Evolutionary conservation across 1,140 invertebrate genomes (phyloP).

Genomic region (Arion vulgaris): DNA sequence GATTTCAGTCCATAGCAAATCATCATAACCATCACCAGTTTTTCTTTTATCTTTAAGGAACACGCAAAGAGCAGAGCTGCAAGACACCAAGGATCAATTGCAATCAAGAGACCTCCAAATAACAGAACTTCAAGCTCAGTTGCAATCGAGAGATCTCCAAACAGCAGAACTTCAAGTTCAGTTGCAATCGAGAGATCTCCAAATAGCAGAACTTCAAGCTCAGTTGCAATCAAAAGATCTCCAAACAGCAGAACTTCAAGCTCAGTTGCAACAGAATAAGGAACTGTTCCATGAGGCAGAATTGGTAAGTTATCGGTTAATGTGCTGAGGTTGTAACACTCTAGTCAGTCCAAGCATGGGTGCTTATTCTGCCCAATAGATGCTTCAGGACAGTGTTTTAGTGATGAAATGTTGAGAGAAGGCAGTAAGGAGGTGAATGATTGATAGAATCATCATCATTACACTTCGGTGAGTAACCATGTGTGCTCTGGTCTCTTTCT

Average conservation of each 20-base stretch:
- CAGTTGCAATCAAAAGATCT: constrained; percentile 49
- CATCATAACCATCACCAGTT: too few relatives aligned
- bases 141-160: constrained; percentile 46
- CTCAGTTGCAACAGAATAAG: constrained; percentile 47
- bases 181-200: constrained; percentile 46
- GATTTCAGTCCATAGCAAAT: too few relatives aligned
- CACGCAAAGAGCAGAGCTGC: constrained; percentile 41
- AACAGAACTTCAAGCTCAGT: constrained; percentile 19
- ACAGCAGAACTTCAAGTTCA: constrained; percentile 7
- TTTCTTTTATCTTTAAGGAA: constrained; percentile 32
- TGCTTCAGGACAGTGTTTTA: too few relatives aligned
- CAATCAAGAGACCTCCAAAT: constrained; percentile 34
- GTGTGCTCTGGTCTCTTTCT: too few relatives aligned
- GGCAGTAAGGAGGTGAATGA: too few relatives aligned
- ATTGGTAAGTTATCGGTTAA: constrained; percentile 47
- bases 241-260: neutral
- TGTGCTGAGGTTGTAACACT: too few relatives aligned
- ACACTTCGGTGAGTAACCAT: too few relatives aligned
- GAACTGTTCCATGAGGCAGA: constrained; percentile 48
- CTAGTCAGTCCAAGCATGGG: too few relatives aligned
- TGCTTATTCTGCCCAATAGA: too few relatives aligned
- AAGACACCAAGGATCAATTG: constrained; percentile 52
- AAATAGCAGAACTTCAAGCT: neutral
- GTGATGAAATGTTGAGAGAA: too few relatives aligned
- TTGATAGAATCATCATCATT: too few relatives aligned